A percentile compares a stretch with the other conserved stretches of the same genome.
phyloP scores from a whole-genome alignment of 2,888 invertebrate genomes.

The Drosophila heteroneura region DNA sequence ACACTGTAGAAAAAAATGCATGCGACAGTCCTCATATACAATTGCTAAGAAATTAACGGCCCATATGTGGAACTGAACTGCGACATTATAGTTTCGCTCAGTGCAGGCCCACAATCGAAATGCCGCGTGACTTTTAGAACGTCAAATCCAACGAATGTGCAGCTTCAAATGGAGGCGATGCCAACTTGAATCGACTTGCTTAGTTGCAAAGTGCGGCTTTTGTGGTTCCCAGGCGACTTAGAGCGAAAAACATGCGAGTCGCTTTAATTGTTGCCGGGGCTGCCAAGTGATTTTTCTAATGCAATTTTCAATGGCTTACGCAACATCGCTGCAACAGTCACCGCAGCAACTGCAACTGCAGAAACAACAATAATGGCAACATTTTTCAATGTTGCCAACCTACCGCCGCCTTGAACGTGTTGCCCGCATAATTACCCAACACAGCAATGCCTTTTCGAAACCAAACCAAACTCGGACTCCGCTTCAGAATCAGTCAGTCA shows the following conservation, averaged over 20 bases:
- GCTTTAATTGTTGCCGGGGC: conserved; percentile 76
- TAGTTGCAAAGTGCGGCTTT: conserved; percentile 64
- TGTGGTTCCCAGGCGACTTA: conserved; percentile 76
- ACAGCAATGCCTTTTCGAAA: conserved; percentile 44
- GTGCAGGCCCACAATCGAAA: conserved; percentile 43
- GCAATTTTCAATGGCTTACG: conserved; percentile 75
- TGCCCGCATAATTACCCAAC: conserved; percentile 73
- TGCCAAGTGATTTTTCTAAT: conserved; percentile 77
- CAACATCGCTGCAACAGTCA: conserved; percentile 50
- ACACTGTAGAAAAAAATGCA: background rate
- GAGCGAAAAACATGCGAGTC: conserved; percentile 73
- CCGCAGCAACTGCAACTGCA: conserved; percentile 38
- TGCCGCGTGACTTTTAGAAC: conserved; percentile 66
- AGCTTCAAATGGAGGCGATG: conserved; percentile 55
- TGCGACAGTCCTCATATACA: background rate
- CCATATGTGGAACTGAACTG: conserved; percentile 3
- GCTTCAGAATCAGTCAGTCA: conserved; percentile 14
- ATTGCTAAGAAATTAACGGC: background rate
- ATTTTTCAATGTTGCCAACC: conserved; percentile 64
- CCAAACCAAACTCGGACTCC: conserved; percentile 37
- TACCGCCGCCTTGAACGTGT: conserved; percentile 74
- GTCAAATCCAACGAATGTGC: conserved; percentile 59
- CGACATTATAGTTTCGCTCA: conserved; percentile 19
- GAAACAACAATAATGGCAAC: conserved; percentile 67
- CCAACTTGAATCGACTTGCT: conserved; percentile 40